phyloP scores from a whole-genome alignment of 2,888 invertebrate genomes.

The Monoplex corrugatus region DNA sequence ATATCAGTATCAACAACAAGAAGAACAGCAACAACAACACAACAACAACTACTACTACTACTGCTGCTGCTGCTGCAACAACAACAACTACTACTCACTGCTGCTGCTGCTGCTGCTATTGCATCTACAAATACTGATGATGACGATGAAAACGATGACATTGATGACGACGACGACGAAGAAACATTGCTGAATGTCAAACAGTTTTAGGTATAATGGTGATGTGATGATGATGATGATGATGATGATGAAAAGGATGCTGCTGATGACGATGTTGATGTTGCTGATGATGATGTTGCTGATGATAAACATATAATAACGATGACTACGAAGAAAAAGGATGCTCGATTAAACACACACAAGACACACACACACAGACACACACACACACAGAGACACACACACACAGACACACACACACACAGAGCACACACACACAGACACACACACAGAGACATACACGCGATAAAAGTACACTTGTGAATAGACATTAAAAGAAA shows the following conservation, averaged over 20 bases:
- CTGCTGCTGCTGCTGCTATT: too few species aligned
- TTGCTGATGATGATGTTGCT: not conserved
- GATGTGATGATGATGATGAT: slow-evolving; percentile 4
- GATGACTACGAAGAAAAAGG: not conserved
- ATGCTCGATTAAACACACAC: not conserved
- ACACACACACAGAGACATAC: not conserved
- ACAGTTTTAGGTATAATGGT: too few species aligned
- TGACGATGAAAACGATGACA: not conserved
- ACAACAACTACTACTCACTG: too few species aligned
- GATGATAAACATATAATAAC: not conserved
- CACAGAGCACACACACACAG: not conserved
- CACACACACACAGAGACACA: not conserved
- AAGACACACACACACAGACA: not conserved
- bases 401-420: not conserved
- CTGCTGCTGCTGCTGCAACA: too few species aligned
- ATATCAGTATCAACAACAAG: too few species aligned
- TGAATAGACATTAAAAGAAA: not conserved
- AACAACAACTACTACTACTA: too few species aligned
- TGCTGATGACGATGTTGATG: not conserved
- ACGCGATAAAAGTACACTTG: too few species aligned
- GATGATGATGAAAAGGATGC: not conserved
- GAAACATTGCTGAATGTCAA: too few species aligned
- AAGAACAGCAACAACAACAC: too few species aligned
- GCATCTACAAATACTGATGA: too few species aligned
- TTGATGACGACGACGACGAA: not conserved